phyloP scores from a whole-genome alignment of 2,797 vertebrate genomes.

The Sebastolobus alascanus region DNA sequence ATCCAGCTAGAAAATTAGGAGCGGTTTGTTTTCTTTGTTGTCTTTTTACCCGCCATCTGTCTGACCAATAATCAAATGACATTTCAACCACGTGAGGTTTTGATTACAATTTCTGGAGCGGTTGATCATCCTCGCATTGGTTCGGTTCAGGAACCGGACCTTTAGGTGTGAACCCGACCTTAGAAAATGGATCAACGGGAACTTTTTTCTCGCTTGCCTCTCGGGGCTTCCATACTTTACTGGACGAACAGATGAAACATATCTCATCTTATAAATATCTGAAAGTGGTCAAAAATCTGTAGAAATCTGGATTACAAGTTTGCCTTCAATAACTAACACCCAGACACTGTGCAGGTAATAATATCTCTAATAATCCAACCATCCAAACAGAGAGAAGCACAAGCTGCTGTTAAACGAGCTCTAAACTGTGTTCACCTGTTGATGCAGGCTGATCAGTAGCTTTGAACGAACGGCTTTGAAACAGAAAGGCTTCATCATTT shows the following conservation, averaged over 20 bases:
- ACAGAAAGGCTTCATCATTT: conserved; percentile 72
- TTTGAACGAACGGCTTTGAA: conserved; percentile 49
- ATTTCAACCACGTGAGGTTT: no score
- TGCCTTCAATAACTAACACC: background rate
- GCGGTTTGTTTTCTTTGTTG: no score
- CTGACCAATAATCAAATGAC: no score
- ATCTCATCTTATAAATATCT: background rate
- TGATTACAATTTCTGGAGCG: no score
- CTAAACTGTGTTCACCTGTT: conserved; percentile 34
- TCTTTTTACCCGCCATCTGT: no score
- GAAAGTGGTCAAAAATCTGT: background rate
- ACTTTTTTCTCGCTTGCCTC: background rate
- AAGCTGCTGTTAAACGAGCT: conserved; percentile 7
- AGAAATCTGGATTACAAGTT: background rate
- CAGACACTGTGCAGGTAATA: conserved; percentile 9
- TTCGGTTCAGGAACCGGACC: no score
- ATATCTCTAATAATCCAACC: conserved; percentile 2
- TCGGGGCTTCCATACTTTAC: background rate
- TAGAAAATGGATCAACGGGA: no score
- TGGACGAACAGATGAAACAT: background rate
- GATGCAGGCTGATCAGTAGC: conserved; percentile 36
- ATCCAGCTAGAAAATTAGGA: no score
- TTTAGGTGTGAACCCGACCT: no score
- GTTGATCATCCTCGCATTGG: no score
- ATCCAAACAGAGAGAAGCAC: conserved; percentile 11